Conservation (phyloP, 1,140 invertebrate genomes). For the Danaus melanippus region DNA sequence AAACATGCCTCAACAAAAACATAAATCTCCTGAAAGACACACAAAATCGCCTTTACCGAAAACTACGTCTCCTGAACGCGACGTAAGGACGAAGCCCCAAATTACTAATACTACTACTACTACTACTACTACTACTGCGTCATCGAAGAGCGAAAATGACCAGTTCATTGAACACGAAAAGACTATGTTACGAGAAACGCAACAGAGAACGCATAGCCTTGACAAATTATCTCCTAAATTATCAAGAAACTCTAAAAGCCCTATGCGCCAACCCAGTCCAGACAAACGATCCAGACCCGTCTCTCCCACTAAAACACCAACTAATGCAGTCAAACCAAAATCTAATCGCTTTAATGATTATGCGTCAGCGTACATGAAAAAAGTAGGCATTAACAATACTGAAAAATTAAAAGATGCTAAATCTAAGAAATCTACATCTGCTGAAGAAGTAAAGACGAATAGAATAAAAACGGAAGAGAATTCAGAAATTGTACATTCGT, state of each 20-base stretch:
- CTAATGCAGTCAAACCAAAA: conserved; percentile 41
- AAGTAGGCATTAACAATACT: conserved; percentile 51
- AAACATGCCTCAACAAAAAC: conserved; percentile 14
- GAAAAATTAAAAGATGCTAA: conserved; percentile 40
- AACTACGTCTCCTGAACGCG: conserved; percentile 36
- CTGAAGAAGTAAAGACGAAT: conserved; percentile 14
- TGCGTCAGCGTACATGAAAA: conserved; percentile 68
- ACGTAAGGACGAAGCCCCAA: conserved; percentile 26
- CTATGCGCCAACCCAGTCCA: conserved; percentile 40
- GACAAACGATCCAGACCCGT: conserved; percentile 47
- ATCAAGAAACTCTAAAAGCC: conserved; percentile 32
- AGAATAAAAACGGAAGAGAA: conserved; percentile 15
- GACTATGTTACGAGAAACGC: conserved; percentile 21
- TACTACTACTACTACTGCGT: too few relatives aligned
- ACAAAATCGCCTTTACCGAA: conserved; percentile 18
- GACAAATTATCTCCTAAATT: conserved; percentile 35
- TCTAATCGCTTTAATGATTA: conserved; percentile 62
- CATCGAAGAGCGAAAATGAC: conserved; percentile 25
- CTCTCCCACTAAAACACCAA: conserved; percentile 41
- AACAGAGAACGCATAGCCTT: conserved; percentile 36
- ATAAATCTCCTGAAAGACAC: conserved; percentile 22
- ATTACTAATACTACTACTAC: conserved; percentile 18
- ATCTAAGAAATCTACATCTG: conserved; percentile 26
- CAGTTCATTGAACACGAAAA: conserved; percentile 41
- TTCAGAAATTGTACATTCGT: conserved; percentile 26